A percentile compares a stretch with the other conserved stretches of the same genome.
Evolutionary conservation across 2,797 vertebrate genomes (phyloP).

Genomic region (Apogon hyalosoma): DNA sequence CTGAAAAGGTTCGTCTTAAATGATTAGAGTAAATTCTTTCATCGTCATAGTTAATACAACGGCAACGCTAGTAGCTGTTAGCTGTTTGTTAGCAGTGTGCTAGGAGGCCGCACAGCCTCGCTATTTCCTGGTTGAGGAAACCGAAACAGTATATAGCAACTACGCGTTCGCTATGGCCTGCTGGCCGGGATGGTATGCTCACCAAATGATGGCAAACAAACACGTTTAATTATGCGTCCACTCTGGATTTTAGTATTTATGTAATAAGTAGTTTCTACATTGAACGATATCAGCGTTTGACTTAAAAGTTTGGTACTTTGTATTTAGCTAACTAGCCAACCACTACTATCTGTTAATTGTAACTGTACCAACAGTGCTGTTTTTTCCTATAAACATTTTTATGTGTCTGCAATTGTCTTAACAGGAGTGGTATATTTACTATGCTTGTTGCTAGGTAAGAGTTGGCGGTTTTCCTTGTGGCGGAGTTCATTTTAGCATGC

Average conservation of each 20-base stretch:
- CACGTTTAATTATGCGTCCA: not conserved
- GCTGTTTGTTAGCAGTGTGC: conserved; percentile 15
- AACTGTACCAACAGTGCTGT: too few species aligned
- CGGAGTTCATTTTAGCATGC: not conserved
- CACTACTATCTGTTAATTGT: too few species aligned
- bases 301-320: too few species aligned
- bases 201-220: not conserved
- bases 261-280: too few species aligned
- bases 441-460: not conserved
- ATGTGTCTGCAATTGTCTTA: not conserved
- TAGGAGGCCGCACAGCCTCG: conserved; percentile 67
- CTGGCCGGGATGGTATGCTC: too few species aligned
- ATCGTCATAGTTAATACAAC: fast-evolving
- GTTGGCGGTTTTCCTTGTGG: not conserved
- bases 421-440: conserved; percentile 1
- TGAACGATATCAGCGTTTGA: too few species aligned
- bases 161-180: fast-evolving
- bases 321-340: too few species aligned
- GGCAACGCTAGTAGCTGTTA: not conserved
- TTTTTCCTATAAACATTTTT: too few species aligned
- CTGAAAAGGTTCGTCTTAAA: conserved; percentile 7
- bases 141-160: not conserved
- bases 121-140: conserved; percentile 36
- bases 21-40: fast-evolving
- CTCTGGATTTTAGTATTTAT: not conserved